Conservation (phyloP, 2,797 vertebrate species). For the Hypotaenidia philippensis region DNA sequence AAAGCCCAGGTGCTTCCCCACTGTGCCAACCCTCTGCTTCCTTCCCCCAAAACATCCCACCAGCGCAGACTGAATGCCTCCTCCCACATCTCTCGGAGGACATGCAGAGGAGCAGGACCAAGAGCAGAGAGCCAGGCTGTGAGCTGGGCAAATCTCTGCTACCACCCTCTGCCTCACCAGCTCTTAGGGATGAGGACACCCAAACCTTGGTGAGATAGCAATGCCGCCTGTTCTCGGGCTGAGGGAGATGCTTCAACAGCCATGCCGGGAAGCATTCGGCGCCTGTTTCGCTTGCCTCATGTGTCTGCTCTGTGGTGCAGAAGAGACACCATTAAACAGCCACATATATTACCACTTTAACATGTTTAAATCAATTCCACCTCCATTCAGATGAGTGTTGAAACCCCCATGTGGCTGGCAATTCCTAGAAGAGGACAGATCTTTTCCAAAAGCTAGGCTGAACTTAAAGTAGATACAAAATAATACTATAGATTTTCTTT, state of each 20-base stretch:
- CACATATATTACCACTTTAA: slow-evolving; percentile 46
- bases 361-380: slow-evolving; percentile 68
- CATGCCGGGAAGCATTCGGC: background rate
- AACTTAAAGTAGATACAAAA: slow-evolving; percentile 71
- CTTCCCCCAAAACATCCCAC: background rate
- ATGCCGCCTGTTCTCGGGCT: background rate
- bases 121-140: background rate
- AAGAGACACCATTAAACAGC: slow-evolving; percentile 42
- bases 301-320: slow-evolving; percentile 25
- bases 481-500: slow-evolving; percentile 70
- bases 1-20: background rate
- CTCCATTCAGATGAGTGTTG: slow-evolving; percentile 61
- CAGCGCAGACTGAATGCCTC: background rate
- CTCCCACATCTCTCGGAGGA: background rate
- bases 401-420: slow-evolving; percentile 56
- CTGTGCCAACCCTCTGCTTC: background rate
- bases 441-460: slow-evolving; percentile 64
- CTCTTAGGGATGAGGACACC: background rate
- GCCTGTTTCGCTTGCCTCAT: background rate
- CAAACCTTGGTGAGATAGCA: accelerated
- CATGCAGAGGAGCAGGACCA: background rate
- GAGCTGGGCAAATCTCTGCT: background rate
- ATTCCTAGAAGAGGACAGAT: slow-evolving; percentile 66
- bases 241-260: background rate
- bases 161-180: background rate